Evolutionary conservation across 2,888 invertebrate species (phyloP).

Genomic region (Drosophila testacea): DNA sequence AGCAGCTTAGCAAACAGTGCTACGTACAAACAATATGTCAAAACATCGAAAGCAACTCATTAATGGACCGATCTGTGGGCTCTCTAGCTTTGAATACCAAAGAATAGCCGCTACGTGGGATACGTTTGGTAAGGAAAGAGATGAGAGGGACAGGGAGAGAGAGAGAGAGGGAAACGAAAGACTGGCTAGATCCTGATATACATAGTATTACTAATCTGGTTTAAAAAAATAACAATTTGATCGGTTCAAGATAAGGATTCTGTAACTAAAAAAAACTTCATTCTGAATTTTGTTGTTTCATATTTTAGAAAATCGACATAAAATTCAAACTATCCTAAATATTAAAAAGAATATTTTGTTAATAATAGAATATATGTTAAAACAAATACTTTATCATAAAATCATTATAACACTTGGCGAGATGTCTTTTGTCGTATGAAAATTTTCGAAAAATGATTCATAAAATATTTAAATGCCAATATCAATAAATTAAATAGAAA

Average conservation of each 20-base stretch:
- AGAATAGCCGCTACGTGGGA: constrained; percentile 3
- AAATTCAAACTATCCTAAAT: too few relatives aligned
- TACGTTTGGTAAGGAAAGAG: not conserved
- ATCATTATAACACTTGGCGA: too few relatives aligned
- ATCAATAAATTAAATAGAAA: too few relatives aligned
- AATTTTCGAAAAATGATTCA: too few relatives aligned
- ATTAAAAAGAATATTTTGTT: too few relatives aligned
- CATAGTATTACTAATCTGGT: not conserved
- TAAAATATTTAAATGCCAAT: too few relatives aligned
- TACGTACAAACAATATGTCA: constrained; percentile 64
- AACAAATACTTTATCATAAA: too few relatives aligned
- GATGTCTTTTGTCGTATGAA: too few relatives aligned
- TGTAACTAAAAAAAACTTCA: not conserved
- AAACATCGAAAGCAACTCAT: constrained; percentile 74
- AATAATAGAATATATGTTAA: too few relatives aligned
- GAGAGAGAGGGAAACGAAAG: not conserved
- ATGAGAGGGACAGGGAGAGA: not conserved
- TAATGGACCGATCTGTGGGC: constrained; percentile 62
- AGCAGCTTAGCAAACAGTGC: constrained; percentile 62
- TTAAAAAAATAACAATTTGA: not conserved
- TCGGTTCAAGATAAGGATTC: not conserved
- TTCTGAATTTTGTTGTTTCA: too few relatives aligned
- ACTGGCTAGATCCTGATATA: not conserved
- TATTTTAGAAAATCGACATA: too few relatives aligned
- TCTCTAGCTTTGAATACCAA: constrained; percentile 13